phyloP scores from a whole-genome alignment of 2,797 vertebrate species.

The Microhierax caerulescens region DNA sequence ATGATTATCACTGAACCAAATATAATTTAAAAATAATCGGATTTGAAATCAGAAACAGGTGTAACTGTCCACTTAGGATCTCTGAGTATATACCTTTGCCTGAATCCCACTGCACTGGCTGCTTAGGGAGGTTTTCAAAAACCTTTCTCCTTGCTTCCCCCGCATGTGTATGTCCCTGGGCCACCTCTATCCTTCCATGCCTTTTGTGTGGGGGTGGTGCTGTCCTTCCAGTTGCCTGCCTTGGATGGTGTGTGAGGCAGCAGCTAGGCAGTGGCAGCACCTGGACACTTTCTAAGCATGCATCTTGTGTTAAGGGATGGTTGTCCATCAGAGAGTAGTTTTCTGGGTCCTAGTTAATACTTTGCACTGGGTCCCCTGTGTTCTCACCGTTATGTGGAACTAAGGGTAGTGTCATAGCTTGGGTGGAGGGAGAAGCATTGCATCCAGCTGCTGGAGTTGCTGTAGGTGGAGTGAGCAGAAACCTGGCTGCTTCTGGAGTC shows the following conservation, averaged over 20 bases:
- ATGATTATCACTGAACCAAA: neutral
- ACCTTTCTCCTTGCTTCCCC: neutral
- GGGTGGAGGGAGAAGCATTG: neutral
- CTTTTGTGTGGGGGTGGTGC: neutral
- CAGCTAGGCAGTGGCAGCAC: neutral
- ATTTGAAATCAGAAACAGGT: neutral
- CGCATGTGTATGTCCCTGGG: neutral
- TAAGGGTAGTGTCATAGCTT: too few relatives aligned
- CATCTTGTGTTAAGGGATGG: rapidly evolving
- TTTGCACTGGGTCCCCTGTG: rapidly evolving
- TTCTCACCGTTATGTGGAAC: neutral
- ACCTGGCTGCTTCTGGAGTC: neutral
- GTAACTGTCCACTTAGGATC: neutral
- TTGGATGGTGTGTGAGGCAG: neutral
- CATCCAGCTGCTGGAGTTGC: neutral
- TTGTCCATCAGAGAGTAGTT: neutral
- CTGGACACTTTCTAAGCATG: rapidly evolving
- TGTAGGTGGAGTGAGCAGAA: neutral
- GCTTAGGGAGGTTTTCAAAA: neutral
- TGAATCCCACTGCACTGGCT: rapidly evolving
- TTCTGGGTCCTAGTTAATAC: neutral
- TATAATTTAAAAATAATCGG: neutral
- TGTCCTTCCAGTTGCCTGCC: neutral
- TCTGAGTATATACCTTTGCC: too few relatives aligned
- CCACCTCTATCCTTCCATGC: neutral